Base-by-base conservation (phyloP, 2,888 invertebrate genomes). In the Beris chalybata region DNA sequence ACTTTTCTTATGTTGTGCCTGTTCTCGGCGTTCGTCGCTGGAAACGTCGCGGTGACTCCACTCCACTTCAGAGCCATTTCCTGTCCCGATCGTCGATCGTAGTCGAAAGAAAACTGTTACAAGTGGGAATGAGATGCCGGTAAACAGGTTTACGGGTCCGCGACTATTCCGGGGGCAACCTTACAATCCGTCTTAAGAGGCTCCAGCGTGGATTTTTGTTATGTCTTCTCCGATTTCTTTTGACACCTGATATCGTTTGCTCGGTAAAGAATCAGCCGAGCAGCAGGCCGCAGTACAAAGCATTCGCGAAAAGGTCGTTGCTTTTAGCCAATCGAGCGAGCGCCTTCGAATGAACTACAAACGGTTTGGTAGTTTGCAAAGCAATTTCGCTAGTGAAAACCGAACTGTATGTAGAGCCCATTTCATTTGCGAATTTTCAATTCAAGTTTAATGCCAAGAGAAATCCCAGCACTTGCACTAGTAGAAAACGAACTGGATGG, bases 241-340 rank as follows among this genome's bases (percentile, higher is more conserved):
- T 50, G 59, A 59, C 59, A 59, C 59, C 59, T 59, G 59, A 59
- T 59, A 59, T 50, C n/a, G 29, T 53, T 58, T 31, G 59, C 50
- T 59, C 6, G 59, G 30, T 6, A 4, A 48, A 50, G 7, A 47
- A 22, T 45, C 32, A 13, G 32, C 59, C 9, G 30, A 9, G 2
- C 11, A 58, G 38, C 58, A 31, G 32, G 59, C 59, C 30, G 22
- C 11, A 31, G 31, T 50, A 13, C 15, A 13, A 22, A 59, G 6
- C 48, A 32, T 59, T 59, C 31, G 22, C 32, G 59, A 15, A 59
- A 59, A 59, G 59, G 59, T 59, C 59, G 59, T 59, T 59, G 59
- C 47, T 59, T 32, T 59, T 54, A 31, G 54, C 31, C n/a, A 54
- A n/a, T n/a, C 22, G 22, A 22, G 22, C 22, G n/a, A n/a, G n/a